phyloP scores from a whole-genome alignment of 2,888 invertebrate species.

The Trimorus sp. region DNA sequence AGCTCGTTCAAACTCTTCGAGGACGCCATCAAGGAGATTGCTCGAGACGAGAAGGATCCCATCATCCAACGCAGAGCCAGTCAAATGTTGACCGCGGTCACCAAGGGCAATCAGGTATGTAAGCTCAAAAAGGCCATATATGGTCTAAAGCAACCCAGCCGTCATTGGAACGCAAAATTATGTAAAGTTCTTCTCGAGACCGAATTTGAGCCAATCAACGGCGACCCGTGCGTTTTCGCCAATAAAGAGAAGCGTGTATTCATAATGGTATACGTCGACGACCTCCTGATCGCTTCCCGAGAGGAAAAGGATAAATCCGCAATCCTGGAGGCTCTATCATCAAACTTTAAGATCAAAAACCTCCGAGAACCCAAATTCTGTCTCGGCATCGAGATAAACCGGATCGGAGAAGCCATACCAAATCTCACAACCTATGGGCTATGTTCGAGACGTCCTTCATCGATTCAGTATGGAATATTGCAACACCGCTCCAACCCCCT shows the following conservation, averaged over 20 bases:
- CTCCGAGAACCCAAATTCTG: slow-evolving; percentile 64
- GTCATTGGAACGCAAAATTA: neutral
- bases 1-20: neutral
- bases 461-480: neutral
- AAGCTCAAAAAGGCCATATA: slow-evolving; percentile 15
- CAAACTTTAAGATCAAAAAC: slow-evolving; percentile 50
- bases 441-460: neutral
- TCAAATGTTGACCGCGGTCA: neutral
- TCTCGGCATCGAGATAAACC: slow-evolving; percentile 67
- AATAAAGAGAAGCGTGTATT: too few species aligned
- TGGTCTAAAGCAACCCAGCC: slow-evolving; percentile 15
- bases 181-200: too few species aligned
- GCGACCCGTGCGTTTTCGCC: too few species aligned
- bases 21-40: neutral
- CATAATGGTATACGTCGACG: slow-evolving; percentile 14
- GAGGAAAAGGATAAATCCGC: neutral
- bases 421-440: slow-evolving; percentile 7
- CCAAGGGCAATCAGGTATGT: slow-evolving; percentile 16
- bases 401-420: neutral
- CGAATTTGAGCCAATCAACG: too few species aligned
- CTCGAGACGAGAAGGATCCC: neutral
- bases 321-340: neutral
- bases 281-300: slow-evolving; percentile 12
- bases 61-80: neutral
- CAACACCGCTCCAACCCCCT: too few species aligned